phyloP scores from a whole-genome alignment of 2,797 vertebrate genomes.

The Cetoscarus ocellatus region DNA sequence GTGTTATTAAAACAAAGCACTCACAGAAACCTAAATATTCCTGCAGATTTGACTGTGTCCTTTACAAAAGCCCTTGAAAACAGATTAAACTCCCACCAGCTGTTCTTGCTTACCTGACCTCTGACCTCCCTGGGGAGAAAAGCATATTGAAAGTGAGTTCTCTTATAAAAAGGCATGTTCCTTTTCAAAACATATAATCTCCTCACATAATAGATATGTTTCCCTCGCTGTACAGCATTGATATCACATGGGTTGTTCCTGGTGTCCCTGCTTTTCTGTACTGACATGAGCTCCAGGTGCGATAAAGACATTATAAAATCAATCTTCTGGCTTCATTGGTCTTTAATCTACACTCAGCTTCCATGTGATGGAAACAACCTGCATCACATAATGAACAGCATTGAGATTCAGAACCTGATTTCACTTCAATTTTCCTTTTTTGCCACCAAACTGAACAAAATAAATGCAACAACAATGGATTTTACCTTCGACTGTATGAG shows the following conservation, averaged over 20 bases:
- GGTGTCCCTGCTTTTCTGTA: background rate
- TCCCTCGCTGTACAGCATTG: background rate
- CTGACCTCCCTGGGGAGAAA: slow-evolving; percentile 17
- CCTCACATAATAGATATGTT: background rate
- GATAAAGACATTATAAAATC: slow-evolving; percentile 6
- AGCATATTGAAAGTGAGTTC: slow-evolving; percentile 3
- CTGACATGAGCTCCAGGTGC: background rate
- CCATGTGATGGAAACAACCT: background rate
- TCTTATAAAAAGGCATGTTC: background rate
- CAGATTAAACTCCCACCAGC: slow-evolving; percentile 14
- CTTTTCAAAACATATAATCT: no score
- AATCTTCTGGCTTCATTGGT: background rate
- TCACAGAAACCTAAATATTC: background rate
- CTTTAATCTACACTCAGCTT: slow-evolving; percentile 1
- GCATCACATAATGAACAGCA: slow-evolving; percentile 9
- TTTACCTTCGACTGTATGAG: background rate
- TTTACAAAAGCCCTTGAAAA: slow-evolving; percentile 20
- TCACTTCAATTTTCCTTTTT: slow-evolving; percentile 9
- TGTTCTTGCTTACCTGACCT: slow-evolving; percentile 13
- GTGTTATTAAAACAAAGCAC: background rate
- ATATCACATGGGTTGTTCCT: background rate
- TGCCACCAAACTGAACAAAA: slow-evolving; percentile 3
- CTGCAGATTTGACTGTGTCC: slow-evolving; percentile 5
- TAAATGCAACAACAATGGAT: slow-evolving; percentile 9
- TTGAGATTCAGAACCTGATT: slow-evolving; percentile 7